Percentiles rank a stretch among this genome's conserved stretches.
Conservation (phyloP, 37 sponge, comb jelly and placozoan species). For the Tethya wilhelma region DNA sequence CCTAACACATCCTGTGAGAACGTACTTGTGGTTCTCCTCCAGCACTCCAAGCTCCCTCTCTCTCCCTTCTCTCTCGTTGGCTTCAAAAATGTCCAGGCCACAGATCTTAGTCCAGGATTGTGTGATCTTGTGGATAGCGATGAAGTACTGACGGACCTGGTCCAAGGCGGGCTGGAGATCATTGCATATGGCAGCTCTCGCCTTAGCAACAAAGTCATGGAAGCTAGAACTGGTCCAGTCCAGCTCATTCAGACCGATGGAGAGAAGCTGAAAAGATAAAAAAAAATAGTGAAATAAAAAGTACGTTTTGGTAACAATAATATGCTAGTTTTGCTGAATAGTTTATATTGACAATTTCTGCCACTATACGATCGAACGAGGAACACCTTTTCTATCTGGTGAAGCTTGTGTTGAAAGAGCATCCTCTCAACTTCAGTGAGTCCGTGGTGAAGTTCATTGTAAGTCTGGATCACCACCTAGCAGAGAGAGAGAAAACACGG, state of each 20-base stretch:
- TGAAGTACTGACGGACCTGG: constrained; percentile 14
- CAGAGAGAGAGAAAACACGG: not conserved
- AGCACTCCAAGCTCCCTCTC: constrained; percentile 18
- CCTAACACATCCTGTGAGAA: too few species aligned
- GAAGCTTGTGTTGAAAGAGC: constrained; percentile 70
- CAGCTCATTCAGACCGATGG: constrained; percentile 15
- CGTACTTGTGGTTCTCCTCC: constrained; percentile 48
- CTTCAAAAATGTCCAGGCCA: constrained; percentile 52
- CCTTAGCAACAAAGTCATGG: constrained; percentile 57
- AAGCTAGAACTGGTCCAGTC: constrained; percentile 46
- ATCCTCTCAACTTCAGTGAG: constrained; percentile 41
- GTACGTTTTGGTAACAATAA: not conserved
- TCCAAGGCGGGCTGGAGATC: constrained; percentile 44
- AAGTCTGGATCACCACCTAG: constrained; percentile 46
- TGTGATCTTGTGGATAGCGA: not conserved
- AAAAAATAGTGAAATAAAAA: not conserved
- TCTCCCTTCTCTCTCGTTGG: not conserved
- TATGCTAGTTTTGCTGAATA: too few species aligned
- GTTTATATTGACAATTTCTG: too few species aligned
- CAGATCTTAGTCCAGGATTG: constrained; percentile 26
- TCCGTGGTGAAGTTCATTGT: constrained; percentile 40
- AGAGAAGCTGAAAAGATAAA: constrained; percentile 22
- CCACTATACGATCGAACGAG: too few species aligned
- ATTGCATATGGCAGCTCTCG: not conserved
- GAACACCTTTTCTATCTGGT: constrained; percentile 52